phyloP scores from a whole-genome alignment of 2,888 invertebrate species.

The Cantharis rustica region DNA sequence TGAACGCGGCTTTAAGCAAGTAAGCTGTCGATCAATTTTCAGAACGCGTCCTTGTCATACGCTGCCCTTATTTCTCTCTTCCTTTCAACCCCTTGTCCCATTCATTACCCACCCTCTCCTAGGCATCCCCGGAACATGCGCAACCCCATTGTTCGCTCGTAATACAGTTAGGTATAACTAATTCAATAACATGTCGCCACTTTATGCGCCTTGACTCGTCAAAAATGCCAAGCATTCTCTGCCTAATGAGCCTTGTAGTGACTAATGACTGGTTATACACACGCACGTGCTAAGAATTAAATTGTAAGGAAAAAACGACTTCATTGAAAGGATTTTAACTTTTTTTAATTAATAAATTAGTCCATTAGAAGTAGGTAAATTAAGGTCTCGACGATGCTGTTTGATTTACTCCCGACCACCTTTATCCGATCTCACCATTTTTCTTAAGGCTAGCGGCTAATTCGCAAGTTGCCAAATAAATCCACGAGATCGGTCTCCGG shows the following conservation, averaged over 20 bases:
- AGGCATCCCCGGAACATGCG: slow-evolving; percentile 30
- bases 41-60: slow-evolving; percentile 31
- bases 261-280: slow-evolving; percentile 31
- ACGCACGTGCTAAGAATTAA: slow-evolving; percentile 33
- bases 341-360: slow-evolving; percentile 4
- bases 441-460: background rate
- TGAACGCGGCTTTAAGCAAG: slow-evolving; percentile 29
- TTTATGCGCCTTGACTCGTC: slow-evolving; percentile 35
- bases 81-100: slow-evolving; percentile 29
- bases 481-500: background rate
- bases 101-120: slow-evolving; percentile 28
- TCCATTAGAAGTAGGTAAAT: slow-evolving; percentile 21
- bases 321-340: slow-evolving; percentile 21
- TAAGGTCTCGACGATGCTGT: background rate
- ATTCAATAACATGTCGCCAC: slow-evolving; percentile 38
- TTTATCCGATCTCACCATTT: no score
- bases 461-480: background rate
- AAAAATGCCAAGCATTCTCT: slow-evolving; percentile 31
- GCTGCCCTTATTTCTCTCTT: slow-evolving; percentile 28
- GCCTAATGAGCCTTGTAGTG: slow-evolving; percentile 34
- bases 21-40: slow-evolving; percentile 31
- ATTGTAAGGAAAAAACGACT: slow-evolving; percentile 21
- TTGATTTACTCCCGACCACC: background rate
- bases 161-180: slow-evolving; percentile 37
- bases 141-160: slow-evolving; percentile 34